phyloP scores from a whole-genome alignment of 2,888 invertebrate species.

The Rhagonycha lutea region DNA sequence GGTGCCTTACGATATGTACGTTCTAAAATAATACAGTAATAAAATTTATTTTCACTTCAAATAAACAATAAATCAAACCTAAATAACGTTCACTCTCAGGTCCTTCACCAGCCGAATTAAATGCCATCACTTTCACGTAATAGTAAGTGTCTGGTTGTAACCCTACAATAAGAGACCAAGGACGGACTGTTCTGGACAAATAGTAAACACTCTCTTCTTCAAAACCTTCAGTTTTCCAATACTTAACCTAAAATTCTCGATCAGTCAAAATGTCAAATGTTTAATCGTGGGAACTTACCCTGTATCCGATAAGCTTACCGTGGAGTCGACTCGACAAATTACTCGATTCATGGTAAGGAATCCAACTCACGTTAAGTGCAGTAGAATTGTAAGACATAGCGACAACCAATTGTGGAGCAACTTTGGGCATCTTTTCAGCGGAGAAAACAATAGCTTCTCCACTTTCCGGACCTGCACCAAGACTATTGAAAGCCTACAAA shows the following conservation, averaged over 20 bases:
- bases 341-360: slow-evolving; percentile 80
- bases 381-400: slow-evolving; percentile 88
- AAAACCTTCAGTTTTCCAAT: slow-evolving; percentile 79
- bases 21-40: slow-evolving; percentile 56
- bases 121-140: slow-evolving; percentile 91
- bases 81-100: slow-evolving; percentile 90
- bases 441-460: slow-evolving; percentile 76
- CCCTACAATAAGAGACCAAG: slow-evolving; percentile 91
- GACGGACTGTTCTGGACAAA: slow-evolving; percentile 79
- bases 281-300: slow-evolving; percentile 60
- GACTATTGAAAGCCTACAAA: slow-evolving; percentile 68
- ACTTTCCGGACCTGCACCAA: slow-evolving; percentile 84
- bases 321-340: slow-evolving; percentile 70
- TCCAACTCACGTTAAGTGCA: slow-evolving; percentile 89
- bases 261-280: background rate
- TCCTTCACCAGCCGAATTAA: slow-evolving; percentile 94
- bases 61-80: slow-evolving; percentile 52
- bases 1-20: slow-evolving; percentile 91
- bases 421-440: slow-evolving; percentile 91
- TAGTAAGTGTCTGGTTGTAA: slow-evolving; percentile 92
- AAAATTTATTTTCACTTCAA: background rate
- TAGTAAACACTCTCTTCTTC: slow-evolving; percentile 84
- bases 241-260: slow-evolving; percentile 67
- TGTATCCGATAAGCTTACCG: slow-evolving; percentile 90
- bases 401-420: slow-evolving; percentile 81